These are phyloP conservation scores for Drosophila kokeensis DNA, from an alignment of 2,888 invertebrate genomes.

Conservation along the genomic window DNA sequence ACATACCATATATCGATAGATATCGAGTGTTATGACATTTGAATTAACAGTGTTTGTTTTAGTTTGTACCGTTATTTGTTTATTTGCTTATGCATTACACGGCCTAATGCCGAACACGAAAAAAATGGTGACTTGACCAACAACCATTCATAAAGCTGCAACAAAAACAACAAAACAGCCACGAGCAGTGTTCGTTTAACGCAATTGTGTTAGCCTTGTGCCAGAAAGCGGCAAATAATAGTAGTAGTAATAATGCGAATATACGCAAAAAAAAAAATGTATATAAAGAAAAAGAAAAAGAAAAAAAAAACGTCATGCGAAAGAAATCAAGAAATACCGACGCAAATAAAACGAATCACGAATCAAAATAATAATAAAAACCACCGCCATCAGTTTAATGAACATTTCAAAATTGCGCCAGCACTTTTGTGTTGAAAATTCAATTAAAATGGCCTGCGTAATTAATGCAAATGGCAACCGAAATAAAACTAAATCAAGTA, in stretches of 20 bases:
- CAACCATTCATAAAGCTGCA: slow-evolving; percentile 62
- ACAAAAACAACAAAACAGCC: slow-evolving; percentile 43
- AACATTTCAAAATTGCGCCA: slow-evolving; percentile 69
- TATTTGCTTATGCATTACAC: slow-evolving; percentile 71
- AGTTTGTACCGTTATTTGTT: slow-evolving; percentile 55
- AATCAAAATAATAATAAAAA: slow-evolving; percentile 47
- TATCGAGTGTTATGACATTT: slow-evolving; percentile 55
- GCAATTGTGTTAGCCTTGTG: slow-evolving; percentile 77
- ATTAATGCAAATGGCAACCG: slow-evolving; percentile 73
- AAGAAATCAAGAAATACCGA: slow-evolving; percentile 42
- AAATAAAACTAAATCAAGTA: slow-evolving; percentile 67
- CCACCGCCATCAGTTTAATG: slow-evolving; percentile 56
- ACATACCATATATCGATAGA: slow-evolving; percentile 47
- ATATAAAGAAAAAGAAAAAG: slow-evolving; percentile 8
- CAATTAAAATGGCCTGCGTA: slow-evolving; percentile 68
- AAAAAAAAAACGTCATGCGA: slow-evolving; percentile 12
- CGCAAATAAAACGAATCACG: slow-evolving; percentile 50
- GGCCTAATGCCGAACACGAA: slow-evolving; percentile 34
- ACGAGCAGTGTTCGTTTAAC: slow-evolving; percentile 56
- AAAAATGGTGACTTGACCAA: slow-evolving; percentile 53
- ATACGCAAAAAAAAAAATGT: slow-evolving; percentile 18
- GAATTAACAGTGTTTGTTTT: slow-evolving; percentile 58
- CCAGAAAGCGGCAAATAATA: slow-evolving; percentile 72
- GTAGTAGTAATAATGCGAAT: slow-evolving; percentile 66
- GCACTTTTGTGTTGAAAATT: slow-evolving; percentile 70